Conservation (phyloP, 2,113 vertebrate species). For the Mystacornis crossleyi region DNA sequence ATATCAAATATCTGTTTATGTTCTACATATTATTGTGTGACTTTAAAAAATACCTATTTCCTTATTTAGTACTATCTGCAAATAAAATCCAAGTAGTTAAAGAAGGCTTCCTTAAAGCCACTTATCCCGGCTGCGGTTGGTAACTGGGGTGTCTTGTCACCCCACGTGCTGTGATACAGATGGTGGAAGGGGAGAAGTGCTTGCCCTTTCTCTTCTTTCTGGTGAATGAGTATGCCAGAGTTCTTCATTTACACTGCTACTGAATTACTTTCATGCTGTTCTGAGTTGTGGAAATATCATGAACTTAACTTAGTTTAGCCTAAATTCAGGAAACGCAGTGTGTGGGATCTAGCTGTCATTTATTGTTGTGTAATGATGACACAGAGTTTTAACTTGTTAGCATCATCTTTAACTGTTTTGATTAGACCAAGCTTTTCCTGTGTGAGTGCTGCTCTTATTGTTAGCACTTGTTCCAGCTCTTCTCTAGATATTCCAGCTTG, state of each 20-base stretch:
- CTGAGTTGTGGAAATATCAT: background rate
- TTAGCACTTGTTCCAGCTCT: background rate
- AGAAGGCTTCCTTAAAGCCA: background rate
- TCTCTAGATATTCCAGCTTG: background rate
- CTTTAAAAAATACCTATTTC: background rate
- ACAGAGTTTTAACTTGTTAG: background rate
- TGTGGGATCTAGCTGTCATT: background rate
- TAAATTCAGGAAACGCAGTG: background rate
- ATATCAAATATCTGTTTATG: background rate
- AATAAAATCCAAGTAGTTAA: background rate
- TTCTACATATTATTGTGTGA: background rate
- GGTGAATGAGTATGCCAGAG: background rate
- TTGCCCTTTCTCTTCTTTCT: background rate
- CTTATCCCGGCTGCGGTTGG: background rate
- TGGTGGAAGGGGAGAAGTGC: background rate
- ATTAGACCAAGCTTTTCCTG: background rate
- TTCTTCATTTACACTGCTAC: background rate
- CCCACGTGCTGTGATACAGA: background rate
- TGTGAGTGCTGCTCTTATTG: background rate
- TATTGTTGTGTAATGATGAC: background rate
- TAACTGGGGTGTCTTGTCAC: background rate
- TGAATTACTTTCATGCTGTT: background rate
- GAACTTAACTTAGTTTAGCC: background rate
- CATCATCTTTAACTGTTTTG: background rate
- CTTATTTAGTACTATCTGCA: background rate